Evolutionary conservation across 2,797 vertebrate genomes (phyloP), one percentile per base, ranked within the genome.

Genomic region (Lacerta viridis): DNA sequence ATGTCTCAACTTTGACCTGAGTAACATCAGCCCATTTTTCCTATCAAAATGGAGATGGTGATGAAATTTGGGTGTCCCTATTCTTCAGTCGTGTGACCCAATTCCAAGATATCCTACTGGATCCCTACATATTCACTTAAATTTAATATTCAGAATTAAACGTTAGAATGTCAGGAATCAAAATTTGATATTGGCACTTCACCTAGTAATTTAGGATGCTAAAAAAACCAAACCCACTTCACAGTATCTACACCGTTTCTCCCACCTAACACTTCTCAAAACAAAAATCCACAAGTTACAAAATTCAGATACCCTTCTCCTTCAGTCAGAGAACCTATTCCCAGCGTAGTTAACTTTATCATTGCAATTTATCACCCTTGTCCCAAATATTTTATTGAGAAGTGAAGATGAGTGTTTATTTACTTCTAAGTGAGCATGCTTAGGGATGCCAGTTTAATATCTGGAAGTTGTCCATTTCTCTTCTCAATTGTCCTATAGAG

Each of bases 401-500:
- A 82, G 59, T 2, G 75, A 36, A 66, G 29, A 75, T 2, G 33
- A n/a, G 29, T n/a, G 29, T 3, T 75, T 75, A 43, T 33, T 66
- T 84, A 59, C 64, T 79, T 75, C 33, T 79, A 27, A 8, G 29
- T 4, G 46, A 46, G n/a, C 6, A 13, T 74, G 50, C 39, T 72
- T 84, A 46, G 39, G 18, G 72, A 75, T 61, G 36, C 50, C 36
- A 76, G n/a, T 46, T 77, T 13, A 80, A 74, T 39, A 36, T 9
- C 69, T 61, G 23, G 29, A 85, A 87, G 36, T 8, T 88, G 80
- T 72, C 72, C 1, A 5, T 46, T 50, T 50, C 39, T 90, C 84
- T 79, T 61, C 77, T 74, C 91, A 64, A 23, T 39, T 88, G 23
- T 33, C 82, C 61, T 23, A 36, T 75, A 61, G 89, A 90, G 84